Percentiles rank a stretch among this genome's conserved stretches.
phyloP scores from a whole-genome alignment of 2,888 invertebrate species.

The Ormyrus nitidulus region DNA sequence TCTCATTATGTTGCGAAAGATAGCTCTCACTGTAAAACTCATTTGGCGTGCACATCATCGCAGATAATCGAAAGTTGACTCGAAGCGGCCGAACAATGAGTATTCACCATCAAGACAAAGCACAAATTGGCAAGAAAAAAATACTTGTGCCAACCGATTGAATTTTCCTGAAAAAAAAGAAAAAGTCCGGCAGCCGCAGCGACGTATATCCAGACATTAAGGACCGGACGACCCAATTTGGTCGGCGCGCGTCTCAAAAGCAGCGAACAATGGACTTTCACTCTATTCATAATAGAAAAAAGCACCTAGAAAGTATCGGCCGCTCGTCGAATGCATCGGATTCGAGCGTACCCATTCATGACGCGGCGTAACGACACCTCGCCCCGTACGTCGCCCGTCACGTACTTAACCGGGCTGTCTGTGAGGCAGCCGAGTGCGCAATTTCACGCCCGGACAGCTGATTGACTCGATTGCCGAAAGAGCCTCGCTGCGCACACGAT shows the following conservation, averaged over 20 bases:
- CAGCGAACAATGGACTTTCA: slow-evolving; percentile 56
- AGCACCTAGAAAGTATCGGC: slow-evolving; percentile 34
- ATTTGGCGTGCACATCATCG: too few species aligned
- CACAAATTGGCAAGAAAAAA: not conserved
- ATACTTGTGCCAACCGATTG: not conserved
- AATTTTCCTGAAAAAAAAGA: not conserved
- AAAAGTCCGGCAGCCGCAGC: not conserved
- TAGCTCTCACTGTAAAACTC: too few species aligned
- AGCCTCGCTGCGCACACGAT: not conserved
- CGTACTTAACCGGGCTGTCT: not conserved
- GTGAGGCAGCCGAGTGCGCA: slow-evolving; percentile 52
- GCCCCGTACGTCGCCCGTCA: too few species aligned
- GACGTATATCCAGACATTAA: slow-evolving; percentile 20
- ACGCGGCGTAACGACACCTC: not conserved
- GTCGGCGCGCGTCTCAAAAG: slow-evolving; percentile 17
- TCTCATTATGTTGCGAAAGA: too few species aligned
- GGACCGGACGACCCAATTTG: slow-evolving; percentile 47
- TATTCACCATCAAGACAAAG: too few species aligned
- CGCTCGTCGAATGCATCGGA: too few species aligned
- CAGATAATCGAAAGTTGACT: too few species aligned
- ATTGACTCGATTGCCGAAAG: slow-evolving; percentile 29
- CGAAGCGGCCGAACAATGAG: too few species aligned
- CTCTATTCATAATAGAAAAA: slow-evolving; percentile 48
- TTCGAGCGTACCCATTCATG: not conserved
- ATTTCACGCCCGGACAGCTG: slow-evolving; percentile 40